These are phyloP conservation scores for Calosoma granatense DNA, from an alignment of 1,140 invertebrate genomes.

Conservation along the genomic window DNA sequence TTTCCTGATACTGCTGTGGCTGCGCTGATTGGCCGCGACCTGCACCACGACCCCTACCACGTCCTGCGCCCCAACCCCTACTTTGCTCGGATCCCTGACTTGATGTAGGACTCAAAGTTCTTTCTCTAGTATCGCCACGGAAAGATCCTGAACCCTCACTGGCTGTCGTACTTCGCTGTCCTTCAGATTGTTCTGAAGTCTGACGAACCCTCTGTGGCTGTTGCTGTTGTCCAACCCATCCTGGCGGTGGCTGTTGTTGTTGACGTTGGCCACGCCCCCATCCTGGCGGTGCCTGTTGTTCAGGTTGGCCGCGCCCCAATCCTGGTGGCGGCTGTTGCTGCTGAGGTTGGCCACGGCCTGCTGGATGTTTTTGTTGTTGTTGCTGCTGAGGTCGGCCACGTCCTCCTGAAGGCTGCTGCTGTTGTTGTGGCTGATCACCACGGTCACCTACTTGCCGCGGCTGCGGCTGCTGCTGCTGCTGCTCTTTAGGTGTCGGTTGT, in stretches of 20 bases:
- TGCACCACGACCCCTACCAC: not conserved
- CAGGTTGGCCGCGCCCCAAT: not conserved
- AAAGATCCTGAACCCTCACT: no score
- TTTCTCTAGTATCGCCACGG: no score
- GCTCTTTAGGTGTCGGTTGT: slow-evolving; percentile 11
- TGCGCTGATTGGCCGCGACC: not conserved
- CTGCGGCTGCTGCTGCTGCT: slow-evolving; percentile 10
- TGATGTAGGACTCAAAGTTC: not conserved
- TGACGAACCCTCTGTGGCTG: not conserved
- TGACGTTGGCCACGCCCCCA: no score
- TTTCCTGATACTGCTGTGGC: slow-evolving; percentile 2
- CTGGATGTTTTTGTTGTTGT: not conserved
- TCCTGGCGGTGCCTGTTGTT: slow-evolving; percentile 9
- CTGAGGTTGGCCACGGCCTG: not conserved
- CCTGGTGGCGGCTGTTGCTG: not conserved
- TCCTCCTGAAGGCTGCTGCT: not conserved
- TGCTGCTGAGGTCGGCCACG: not conserved
- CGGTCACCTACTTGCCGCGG: not conserved
- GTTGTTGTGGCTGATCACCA: not conserved
- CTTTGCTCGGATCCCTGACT: not conserved
- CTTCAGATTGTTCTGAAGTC: slow-evolving; percentile 11
- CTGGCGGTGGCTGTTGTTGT: not conserved
- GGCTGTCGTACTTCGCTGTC: no score
- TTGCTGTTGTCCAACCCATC: not conserved
- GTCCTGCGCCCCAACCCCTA: not conserved